Percentiles rank a stretch among this genome's conserved stretches.
phyloP scores from a whole-genome alignment of 92 coral and sea anemone genomes.

The Bergia sp. region DNA sequence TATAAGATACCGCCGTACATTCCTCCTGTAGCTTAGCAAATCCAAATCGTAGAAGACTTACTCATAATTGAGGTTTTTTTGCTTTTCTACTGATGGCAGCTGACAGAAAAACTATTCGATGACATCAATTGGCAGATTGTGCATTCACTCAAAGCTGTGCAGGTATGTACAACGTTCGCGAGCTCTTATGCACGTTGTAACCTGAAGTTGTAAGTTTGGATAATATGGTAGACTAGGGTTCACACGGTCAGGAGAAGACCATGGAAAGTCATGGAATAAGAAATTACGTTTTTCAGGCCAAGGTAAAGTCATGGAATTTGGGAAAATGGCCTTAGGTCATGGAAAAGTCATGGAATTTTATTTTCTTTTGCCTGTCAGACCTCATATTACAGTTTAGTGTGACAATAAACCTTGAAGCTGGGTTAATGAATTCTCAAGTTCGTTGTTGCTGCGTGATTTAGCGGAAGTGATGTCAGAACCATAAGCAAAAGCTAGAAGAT shows the following conservation, averaged over 20 bases:
- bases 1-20: no score
- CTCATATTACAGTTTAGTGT: no score
- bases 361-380: no score
- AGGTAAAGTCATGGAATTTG: no score
- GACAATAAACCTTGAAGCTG: no score
- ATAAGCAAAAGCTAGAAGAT: neutral
- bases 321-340: no score
- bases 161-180: constrained; percentile 48
- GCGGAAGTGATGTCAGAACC: neutral
- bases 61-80: neutral
- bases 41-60: neutral
- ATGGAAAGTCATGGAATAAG: neutral
- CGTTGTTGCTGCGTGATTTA: no score
- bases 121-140: constrained; percentile 97
- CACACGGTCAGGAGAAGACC: no score
- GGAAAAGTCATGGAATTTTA: no score
- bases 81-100: constrained; percentile 43
- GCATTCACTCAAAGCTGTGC: constrained; percentile 95
- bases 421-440: no score
- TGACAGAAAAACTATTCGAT: constrained; percentile 96
- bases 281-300: no score
- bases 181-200: neutral
- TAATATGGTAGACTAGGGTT: neutral
- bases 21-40: no score
- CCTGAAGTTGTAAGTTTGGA: neutral